Percentiles rank a stretch among this genome's conserved stretches.
phyloP scores from a whole-genome alignment of 1,140 invertebrate species.

The Eueides isabella region DNA sequence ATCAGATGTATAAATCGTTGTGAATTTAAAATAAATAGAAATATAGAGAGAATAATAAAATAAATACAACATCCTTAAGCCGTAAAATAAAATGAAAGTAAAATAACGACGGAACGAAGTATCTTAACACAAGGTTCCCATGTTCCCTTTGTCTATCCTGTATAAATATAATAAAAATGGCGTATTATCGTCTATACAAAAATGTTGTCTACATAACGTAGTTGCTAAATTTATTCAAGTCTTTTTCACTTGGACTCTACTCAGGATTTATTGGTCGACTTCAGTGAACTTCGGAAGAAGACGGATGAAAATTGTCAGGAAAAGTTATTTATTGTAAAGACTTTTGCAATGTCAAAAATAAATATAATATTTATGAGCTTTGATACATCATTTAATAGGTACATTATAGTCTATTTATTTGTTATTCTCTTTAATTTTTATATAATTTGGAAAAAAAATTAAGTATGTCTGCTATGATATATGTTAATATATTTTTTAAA shows the following conservation, averaged over 20 bases:
- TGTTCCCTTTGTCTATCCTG: too few relatives aligned
- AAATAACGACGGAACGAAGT: too few relatives aligned
- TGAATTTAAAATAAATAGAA: neutral
- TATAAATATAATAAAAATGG: neutral
- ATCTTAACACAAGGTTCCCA: too few relatives aligned
- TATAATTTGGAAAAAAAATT: too few relatives aligned
- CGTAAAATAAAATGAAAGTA: too few relatives aligned
- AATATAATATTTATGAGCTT: neutral
- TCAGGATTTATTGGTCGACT: conserved; percentile 67
- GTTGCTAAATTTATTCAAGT: conserved; percentile 25
- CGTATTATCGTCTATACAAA: neutral
- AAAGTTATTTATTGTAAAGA: conserved; percentile 55
- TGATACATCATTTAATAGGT: neutral
- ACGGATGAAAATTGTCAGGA: conserved; percentile 63
- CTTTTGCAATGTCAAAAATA: neutral
- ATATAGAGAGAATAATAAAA: too few relatives aligned
- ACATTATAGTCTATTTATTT: too few relatives aligned
- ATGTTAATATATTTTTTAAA: too few relatives aligned
- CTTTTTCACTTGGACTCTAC: conserved; percentile 67
- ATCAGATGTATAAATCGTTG: neutral
- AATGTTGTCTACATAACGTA: conserved; percentile 20
- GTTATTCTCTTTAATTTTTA: too few relatives aligned
- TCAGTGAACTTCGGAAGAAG: conserved; percentile 46
- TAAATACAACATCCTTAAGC: too few relatives aligned
- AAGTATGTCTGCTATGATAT: too few relatives aligned